Conservation (phyloP, 1,140 invertebrate genomes). For the Cotesia typhae region DNA sequence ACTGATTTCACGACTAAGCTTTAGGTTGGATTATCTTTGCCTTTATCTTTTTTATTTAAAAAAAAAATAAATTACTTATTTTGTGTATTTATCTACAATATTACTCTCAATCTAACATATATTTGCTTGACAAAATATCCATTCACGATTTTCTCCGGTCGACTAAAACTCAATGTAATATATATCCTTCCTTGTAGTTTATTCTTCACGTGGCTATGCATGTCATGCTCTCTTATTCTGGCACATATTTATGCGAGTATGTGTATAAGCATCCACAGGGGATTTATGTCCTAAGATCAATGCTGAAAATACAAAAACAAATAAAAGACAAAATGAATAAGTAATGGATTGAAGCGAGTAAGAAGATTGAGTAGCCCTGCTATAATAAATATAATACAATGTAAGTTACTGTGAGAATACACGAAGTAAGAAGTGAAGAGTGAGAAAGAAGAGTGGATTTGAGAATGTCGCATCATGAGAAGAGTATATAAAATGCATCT, state of each 20-base stretch:
- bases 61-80: neutral
- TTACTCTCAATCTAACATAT: slow-evolving; percentile 4
- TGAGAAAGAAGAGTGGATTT: neutral
- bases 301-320: neutral
- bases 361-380: neutral
- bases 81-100: neutral
- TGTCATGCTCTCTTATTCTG: neutral
- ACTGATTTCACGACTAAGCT: no score
- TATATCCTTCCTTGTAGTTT: slow-evolving; percentile 14
- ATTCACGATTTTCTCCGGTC: slow-evolving; percentile 17
- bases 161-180: neutral
- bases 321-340: slow-evolving; percentile 25
- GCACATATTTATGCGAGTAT: slow-evolving; percentile 9
- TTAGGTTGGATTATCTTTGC: no score
- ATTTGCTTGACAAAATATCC: slow-evolving; percentile 34
- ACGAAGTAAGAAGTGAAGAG: neutral
- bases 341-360: slow-evolving; percentile 18
- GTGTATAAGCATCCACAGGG: neutral
- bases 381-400: neutral
- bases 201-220: slow-evolving; percentile 6
- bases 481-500: slow-evolving; percentile 33
- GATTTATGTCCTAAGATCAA: slow-evolving; percentile 16
- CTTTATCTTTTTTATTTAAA: no score
- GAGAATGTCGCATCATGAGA: slow-evolving; percentile 33
- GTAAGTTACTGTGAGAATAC: neutral